Conservation (phyloP, 2,797 vertebrate genomes). For the Oophaga sylvatica region DNA sequence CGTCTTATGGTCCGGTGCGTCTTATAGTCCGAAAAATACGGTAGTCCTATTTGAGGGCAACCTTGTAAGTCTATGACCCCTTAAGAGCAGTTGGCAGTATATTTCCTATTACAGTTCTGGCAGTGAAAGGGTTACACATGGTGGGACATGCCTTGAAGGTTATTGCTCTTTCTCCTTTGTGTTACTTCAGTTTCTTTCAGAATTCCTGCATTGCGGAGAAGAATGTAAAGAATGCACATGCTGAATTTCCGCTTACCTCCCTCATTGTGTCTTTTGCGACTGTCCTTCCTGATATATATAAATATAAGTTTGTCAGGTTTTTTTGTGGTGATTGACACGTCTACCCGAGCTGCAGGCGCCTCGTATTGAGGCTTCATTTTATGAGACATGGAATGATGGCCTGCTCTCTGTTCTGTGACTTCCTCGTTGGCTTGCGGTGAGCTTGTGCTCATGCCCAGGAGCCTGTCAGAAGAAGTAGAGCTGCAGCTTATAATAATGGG, state of each 20-base stretch:
- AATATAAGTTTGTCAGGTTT: not conserved
- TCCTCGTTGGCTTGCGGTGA: too few species aligned
- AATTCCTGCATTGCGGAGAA: constrained; percentile 29
- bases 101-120: not conserved
- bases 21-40: too few species aligned
- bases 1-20: too few species aligned
- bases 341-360: not conserved
- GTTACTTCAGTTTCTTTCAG: constrained; percentile 10
- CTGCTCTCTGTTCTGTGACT: too few species aligned
- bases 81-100: not conserved
- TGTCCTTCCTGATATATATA: constrained; percentile 4
- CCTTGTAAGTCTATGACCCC: not conserved
- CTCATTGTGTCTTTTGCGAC: not conserved
- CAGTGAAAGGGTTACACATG: not conserved
- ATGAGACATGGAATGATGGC: too few species aligned
- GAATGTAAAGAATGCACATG: constrained; percentile 50
- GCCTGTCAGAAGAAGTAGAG: not conserved
- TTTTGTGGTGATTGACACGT: not conserved
- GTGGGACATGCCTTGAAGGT: constrained; percentile 24
- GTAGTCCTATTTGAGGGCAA: not conserved
- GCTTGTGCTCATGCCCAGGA: not conserved
- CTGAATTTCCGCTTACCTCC: constrained; percentile 17
- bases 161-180: constrained; percentile 46
- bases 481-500: not conserved
- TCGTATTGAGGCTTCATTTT: too few species aligned